Base-by-base conservation (phyloP, 2,888 invertebrate genomes). In the Nemotelus pantherinus region DNA sequence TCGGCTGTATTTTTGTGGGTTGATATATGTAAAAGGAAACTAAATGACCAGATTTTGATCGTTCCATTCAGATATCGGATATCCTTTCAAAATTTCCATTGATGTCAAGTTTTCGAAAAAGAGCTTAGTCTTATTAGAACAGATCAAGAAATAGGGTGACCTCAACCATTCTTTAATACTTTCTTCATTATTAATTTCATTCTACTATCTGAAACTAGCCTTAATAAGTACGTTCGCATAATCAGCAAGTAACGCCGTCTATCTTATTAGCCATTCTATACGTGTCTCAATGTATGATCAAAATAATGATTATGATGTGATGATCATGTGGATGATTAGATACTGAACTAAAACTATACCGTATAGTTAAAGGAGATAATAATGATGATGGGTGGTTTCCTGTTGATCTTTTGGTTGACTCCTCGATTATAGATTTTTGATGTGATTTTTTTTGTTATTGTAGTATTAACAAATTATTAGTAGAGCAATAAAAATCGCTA, bases 341-440 rank as follows among this genome's bases (percentile, higher is more conserved):
- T 55, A 71, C 44, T 39, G 53, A 71, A n/a, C 47, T 65, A 45
- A 45, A 68, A 55, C 57, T 55, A 43, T 55, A 71, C 55, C 44
- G 41, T 71, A 44, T 71, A 71, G 71, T 71, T 71, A 43, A 43
- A 43, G 57, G 57, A 55, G 53, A 25, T 43, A 63, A 63, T 65
- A 65, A 57, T 71, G 57, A 71, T 55, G 71, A 71, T 71, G 71
- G 71, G 55, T 71, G 55, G 71, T 71, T 71, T 71, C 71, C 55
- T 71, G 71, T 55, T 57, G 43, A 68, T 68, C 50, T 68, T 63
- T 43, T 43, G 10, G 68, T n/a, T 68, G 68, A 68, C 68, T 68
- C 44, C 64, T 25, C 25, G 25, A 25, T 25, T 25, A 25, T 25
- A 25, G 25, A 25, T 25, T 25, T 25, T 25, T 25, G 25, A 25